Evolutionary conservation across 2,797 vertebrate species (phyloP), one percentile per base, ranked within the genome.

Genomic region (Antennarius maculatus): DNA sequence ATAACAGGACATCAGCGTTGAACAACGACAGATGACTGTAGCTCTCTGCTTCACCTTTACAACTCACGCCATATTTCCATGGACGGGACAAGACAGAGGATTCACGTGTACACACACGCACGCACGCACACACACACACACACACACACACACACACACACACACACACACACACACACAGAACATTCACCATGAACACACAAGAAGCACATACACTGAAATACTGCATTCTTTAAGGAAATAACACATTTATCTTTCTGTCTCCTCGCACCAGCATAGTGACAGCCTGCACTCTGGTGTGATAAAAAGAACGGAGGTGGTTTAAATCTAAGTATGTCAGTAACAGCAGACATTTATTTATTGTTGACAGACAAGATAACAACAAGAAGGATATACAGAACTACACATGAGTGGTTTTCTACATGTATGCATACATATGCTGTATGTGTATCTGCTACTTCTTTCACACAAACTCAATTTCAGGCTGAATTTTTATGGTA

Each of bases 21-120:
- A 91, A 93, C 89, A 92, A 92, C 94, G 92, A 94, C 88, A 86
- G 92, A 93, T 92, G 89, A 89, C 86, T 85, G 66, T 81, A 84
- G 81, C 84, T 85, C 78, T 61, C 73, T 47, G 75, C 83, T 77
- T 81, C 62, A 53, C 86, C 81, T 80, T 82, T 85, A 77, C 83
- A 81, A 82, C 81, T 77, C 79, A 58, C 63, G 80, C 74, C 84
- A 84, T 86, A 81, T 87, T 87, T 81, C 74, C 79, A 83, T 80
- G 80, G 75, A 54, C 27, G 48, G 63, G 58, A 71, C 18, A 61
- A 61, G 43, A 65, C 43, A 61, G 67, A 79, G 66, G 76, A 15
- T 55, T 15, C 59, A 52, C 55, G 53, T 45, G 17, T 43, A 43
- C 50, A 69, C 72, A 39, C 41, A 49, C 51, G 52, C 54, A 31